phyloP scores from a whole-genome alignment of 2,888 invertebrate genomes.

The Temnothorax rugatulus region DNA sequence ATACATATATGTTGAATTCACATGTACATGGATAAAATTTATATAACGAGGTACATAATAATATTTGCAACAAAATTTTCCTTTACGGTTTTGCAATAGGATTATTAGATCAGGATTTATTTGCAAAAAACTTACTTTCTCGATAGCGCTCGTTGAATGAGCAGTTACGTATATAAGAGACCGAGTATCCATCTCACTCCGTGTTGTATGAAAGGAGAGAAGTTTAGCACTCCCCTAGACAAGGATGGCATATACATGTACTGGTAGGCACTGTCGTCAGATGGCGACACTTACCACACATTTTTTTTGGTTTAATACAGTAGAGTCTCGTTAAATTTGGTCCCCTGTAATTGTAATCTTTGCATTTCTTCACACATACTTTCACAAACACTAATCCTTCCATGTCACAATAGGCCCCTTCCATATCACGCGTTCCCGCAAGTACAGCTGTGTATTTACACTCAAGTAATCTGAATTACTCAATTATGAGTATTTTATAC shows the following conservation, averaged over 20 bases:
- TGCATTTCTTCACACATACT: too few relatives aligned
- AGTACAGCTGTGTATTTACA: too few relatives aligned
- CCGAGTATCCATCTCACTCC: neutral
- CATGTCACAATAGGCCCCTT: too few relatives aligned
- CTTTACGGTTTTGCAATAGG: neutral
- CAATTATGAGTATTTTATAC: too few relatives aligned
- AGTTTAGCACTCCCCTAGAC: slow-evolving; percentile 98
- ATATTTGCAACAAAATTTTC: neutral
- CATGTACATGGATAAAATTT: neutral
- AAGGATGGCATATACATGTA: slow-evolving; percentile 88
- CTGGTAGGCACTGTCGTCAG: slow-evolving; percentile 81
- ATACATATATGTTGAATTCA: neutral
- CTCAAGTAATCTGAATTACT: too few relatives aligned
- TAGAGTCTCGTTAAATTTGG: too few relatives aligned
- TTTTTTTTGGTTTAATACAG: too few relatives aligned
- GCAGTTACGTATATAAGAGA: neutral
- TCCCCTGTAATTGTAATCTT: too few relatives aligned
- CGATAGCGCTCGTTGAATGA: neutral
- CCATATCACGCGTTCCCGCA: too few relatives aligned
- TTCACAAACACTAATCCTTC: too few relatives aligned
- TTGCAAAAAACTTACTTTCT: neutral
- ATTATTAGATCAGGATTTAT: neutral
- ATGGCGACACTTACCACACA: slow-evolving; percentile 80
- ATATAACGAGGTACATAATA: neutral
- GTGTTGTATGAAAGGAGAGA: slow-evolving; percentile 98